Percentiles rank a stretch among this genome's conserved stretches.
phyloP scores from a whole-genome alignment of 2,888 invertebrate species.

The Luffia ferchaultella region DNA sequence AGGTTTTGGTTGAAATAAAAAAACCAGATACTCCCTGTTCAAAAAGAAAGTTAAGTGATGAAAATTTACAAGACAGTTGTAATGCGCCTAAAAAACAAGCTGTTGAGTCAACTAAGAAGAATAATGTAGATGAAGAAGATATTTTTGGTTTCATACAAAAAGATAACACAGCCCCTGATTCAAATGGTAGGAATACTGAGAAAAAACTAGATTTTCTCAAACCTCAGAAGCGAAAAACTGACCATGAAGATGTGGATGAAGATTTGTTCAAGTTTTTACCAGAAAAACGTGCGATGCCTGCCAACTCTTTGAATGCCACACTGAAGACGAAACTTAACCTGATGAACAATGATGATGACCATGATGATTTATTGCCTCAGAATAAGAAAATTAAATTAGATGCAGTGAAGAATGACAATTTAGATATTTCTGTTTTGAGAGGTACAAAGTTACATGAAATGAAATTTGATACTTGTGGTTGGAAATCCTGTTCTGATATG shows the following conservation, averaged over 20 bases:
- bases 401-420: constrained; percentile 4
- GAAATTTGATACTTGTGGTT: constrained; percentile 25
- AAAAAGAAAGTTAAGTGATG: constrained; percentile 39
- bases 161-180: constrained; percentile 12
- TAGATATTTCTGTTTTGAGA: constrained; percentile 35
- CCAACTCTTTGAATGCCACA: neutral
- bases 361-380: neutral
- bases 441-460: constrained; percentile 44
- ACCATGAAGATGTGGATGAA: constrained; percentile 28
- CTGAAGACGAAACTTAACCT: neutral
- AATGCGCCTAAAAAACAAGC: constrained; percentile 39
- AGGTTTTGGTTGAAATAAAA: neutral
- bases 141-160: constrained; percentile 42
- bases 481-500: constrained; percentile 17
- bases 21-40: constrained; percentile 2
- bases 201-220: constrained; percentile 40
- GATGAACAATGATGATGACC: neutral
- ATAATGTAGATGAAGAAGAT: constrained; percentile 27
- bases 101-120: constrained; percentile 11
- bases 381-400: neutral
- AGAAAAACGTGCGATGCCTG: neutral
- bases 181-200: constrained; percentile 17
- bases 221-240: constrained; percentile 29
- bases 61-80: neutral
- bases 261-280: constrained; percentile 48